Evolutionary conservation across 2,113 vertebrate genomes (phyloP).

Genomic region (Psilopsiagon aurifrons): DNA sequence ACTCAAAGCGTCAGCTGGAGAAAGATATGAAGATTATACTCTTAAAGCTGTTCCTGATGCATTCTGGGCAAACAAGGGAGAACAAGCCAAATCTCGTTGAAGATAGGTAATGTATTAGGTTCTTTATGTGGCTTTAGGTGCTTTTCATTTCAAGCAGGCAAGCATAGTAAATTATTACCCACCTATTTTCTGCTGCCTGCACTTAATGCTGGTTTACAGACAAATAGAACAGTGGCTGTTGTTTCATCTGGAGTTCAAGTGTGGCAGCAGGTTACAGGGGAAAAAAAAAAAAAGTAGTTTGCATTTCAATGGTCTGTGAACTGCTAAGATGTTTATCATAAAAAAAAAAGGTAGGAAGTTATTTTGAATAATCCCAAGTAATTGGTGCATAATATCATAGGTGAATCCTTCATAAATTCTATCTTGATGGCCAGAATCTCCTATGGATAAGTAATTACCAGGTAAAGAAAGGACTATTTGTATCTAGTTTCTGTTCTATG

Average conservation of each 20-base stretch:
- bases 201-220: neutral
- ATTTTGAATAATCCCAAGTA: neutral
- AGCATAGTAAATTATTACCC: slow-evolving; percentile 53
- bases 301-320: neutral
- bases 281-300: neutral
- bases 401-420: neutral
- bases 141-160: neutral
- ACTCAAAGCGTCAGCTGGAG: neutral
- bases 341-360: neutral
- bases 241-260: neutral
- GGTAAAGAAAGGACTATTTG: neutral
- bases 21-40: neutral
- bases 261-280: neutral
- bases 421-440: neutral
- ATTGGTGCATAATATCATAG: neutral
- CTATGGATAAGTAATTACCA: neutral
- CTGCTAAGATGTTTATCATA: neutral
- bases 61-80: neutral
- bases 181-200: slow-evolving; percentile 41
- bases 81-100: neutral
- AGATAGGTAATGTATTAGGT: neutral
- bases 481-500: neutral
- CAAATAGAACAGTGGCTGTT: neutral
- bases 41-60: neutral
- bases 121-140: neutral